phyloP scores from a whole-genome alignment of 2,888 invertebrate genomes.

The Tipula confusa region DNA sequence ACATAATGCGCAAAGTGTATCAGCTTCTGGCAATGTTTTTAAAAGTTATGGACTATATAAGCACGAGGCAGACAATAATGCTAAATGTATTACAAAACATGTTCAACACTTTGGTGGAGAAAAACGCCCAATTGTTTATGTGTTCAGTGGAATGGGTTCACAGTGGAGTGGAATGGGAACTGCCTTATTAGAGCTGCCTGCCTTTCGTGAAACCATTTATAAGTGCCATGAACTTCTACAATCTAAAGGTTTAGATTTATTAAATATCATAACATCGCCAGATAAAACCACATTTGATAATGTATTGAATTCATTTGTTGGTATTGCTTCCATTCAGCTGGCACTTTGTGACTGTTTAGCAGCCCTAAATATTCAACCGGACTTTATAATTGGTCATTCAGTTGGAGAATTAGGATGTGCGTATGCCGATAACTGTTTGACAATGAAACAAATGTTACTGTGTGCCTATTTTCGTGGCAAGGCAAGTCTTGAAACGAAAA shows the following conservation, averaged over 20 bases:
- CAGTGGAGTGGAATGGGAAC: too few relatives aligned
- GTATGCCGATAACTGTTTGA: conserved; percentile 85
- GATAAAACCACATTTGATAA: too few relatives aligned
- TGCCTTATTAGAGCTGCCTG: too few relatives aligned
- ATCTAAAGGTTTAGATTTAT: too few relatives aligned
- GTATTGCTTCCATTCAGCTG: too few relatives aligned
- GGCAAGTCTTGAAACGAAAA: conserved; percentile 64
- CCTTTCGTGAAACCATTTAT: too few relatives aligned
- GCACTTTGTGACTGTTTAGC: conserved; percentile 61
- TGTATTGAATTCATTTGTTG: too few relatives aligned
- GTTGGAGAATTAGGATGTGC: too few relatives aligned
- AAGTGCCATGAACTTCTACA: too few relatives aligned
- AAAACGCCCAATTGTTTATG: conserved; percentile 75
- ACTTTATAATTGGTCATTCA: conserved; percentile 82
- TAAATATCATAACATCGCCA: too few relatives aligned
- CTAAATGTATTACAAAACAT: conserved; percentile 53
- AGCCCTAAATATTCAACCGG: conserved; percentile 60
- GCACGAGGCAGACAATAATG: conserved; percentile 38
- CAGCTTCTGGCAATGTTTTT: conserved; percentile 63
- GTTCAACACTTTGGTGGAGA: conserved; percentile 59
- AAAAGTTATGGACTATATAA: conserved; percentile 65
- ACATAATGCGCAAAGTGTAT: conserved; percentile 57
- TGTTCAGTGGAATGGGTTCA: conserved; percentile 84
- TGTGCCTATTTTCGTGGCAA: conserved; percentile 78
- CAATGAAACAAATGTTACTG: conserved; percentile 79